Evolutionary conservation across 92 coral and sea anemone genomes (phyloP).

Genomic region (Epizoanthus ramosus): DNA sequence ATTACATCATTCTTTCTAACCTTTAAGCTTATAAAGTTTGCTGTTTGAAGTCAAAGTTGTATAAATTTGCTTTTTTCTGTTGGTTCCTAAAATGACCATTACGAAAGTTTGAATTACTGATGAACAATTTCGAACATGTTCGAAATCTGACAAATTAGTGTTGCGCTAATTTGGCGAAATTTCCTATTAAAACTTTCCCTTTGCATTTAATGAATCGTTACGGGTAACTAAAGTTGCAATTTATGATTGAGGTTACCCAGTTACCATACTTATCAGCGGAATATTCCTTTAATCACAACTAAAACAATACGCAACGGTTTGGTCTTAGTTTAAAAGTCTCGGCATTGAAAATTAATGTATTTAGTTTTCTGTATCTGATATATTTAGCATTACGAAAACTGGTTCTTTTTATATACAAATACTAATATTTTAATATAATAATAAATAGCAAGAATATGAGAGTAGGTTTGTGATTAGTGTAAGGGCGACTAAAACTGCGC

Average conservation of each 20-base stretch:
- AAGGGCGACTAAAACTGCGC: neutral
- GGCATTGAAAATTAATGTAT: neutral
- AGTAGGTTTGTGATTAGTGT: neutral
- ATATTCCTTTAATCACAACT: constrained; percentile 11
- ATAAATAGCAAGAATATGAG: neutral
- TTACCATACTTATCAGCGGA: neutral
- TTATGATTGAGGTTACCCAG: constrained; percentile 1
- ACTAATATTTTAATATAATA: too few species aligned
- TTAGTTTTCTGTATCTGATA: too few species aligned
- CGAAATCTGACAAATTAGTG: neutral
- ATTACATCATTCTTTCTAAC: constrained; percentile 10
- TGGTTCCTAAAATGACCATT: neutral
- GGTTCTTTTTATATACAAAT: neutral
- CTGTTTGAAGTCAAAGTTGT: neutral
- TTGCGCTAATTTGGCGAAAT: constrained; percentile 11
- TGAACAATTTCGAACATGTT: too few species aligned
- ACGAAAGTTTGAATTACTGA: too few species aligned
- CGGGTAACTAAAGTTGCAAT: neutral
- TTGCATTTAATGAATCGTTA: constrained; percentile 39
- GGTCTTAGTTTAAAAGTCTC: neutral
- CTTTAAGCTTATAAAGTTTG: constrained; percentile 18
- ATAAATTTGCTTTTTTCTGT: neutral
- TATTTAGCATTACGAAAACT: neutral
- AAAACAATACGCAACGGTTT: constrained; percentile 6
- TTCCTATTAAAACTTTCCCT: neutral